Percentiles rank a stretch among this genome's conserved stretches.
These are phyloP conservation scores for Brachyhypopomus gauderio DNA, from an alignment of 2,113 vertebrate genomes.

Conservation along the genomic window DNA sequence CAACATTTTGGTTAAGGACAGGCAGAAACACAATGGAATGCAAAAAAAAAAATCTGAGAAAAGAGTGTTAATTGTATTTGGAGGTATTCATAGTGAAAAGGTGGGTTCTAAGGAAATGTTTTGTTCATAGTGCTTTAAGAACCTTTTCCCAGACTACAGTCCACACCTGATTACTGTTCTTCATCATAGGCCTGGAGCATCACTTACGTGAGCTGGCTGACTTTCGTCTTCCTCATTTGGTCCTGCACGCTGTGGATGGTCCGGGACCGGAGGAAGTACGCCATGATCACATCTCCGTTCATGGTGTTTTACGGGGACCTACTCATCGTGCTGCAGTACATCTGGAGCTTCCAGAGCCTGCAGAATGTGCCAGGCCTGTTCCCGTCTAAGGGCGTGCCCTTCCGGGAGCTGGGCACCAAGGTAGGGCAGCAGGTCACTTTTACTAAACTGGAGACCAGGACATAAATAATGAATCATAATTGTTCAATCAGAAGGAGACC, in stretches of 20 bases:
- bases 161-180: background rate
- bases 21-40: too few species aligned
- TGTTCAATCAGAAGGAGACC: background rate
- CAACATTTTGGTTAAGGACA: too few species aligned
- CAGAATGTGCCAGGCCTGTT: constrained; percentile 84
- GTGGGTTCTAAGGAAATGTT: too few species aligned
- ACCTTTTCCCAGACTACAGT: background rate
- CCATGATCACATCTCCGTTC: constrained; percentile 92
- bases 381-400: constrained; percentile 78
- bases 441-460: too few species aligned
- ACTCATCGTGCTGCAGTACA: constrained; percentile 87
- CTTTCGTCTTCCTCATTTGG: constrained; percentile 92
- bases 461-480: background rate
- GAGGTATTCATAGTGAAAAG: too few species aligned
- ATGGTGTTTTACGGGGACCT: constrained; percentile 91
- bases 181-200: constrained; percentile 89
- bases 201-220: constrained; percentile 94
- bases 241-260: constrained; percentile 96
- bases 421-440: constrained; percentile 57
- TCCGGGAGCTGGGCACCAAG: constrained; percentile 85
- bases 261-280: constrained; percentile 85
- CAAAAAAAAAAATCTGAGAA: too few species aligned
- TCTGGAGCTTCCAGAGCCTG: constrained; percentile 86
- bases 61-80: too few species aligned
- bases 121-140: background rate